These are phyloP conservation scores for Drosophila seclusa DNA, from an alignment of 2,888 invertebrate genomes.

Conservation along the genomic window DNA sequence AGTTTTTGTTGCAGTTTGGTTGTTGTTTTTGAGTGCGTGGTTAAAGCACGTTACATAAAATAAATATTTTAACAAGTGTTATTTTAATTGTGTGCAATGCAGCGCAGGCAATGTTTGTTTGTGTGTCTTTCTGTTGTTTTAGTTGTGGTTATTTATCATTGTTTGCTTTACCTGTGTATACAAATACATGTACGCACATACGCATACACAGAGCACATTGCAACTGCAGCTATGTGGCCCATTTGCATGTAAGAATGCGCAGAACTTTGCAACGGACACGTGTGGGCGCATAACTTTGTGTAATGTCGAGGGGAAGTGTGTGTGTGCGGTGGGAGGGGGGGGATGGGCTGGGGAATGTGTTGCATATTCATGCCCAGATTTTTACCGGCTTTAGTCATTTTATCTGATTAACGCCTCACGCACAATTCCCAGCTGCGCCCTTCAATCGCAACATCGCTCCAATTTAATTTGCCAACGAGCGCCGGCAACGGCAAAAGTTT, in stretches of 20 bases:
- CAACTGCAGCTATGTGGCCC: conserved; percentile 12
- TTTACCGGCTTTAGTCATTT: conserved; percentile 51
- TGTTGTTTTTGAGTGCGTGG: conserved; percentile 15
- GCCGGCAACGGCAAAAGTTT: conserved; percentile 57
- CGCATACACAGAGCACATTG: conserved; percentile 31
- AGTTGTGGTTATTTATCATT: conserved; percentile 55
- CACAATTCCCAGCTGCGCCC: conserved; percentile 39
- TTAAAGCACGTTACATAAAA: conserved; percentile 52
- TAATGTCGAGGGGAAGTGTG: not conserved
- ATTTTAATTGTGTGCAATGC: conserved; percentile 75
- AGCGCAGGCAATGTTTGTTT: conserved; percentile 33
- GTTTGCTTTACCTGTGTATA: conserved; percentile 26
- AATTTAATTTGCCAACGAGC: conserved; percentile 69
- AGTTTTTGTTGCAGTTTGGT: conserved; percentile 24
- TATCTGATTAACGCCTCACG: conserved; percentile 70
- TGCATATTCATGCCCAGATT: conserved; percentile 47
- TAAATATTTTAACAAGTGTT: conserved; percentile 78
- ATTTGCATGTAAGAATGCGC: conserved; percentile 36
- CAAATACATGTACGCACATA: not conserved
- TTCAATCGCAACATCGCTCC: conserved; percentile 39
- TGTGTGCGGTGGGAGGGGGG: not conserved
- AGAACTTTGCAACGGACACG: conserved; percentile 34
- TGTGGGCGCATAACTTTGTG: conserved; percentile 68
- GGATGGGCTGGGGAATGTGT: conserved; percentile 12
- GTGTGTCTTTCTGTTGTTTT: conserved; percentile 21